These are phyloP conservation scores for Cyclura pinguis DNA, from an alignment of 2,797 vertebrate genomes.

Conservation along the genomic window DNA sequence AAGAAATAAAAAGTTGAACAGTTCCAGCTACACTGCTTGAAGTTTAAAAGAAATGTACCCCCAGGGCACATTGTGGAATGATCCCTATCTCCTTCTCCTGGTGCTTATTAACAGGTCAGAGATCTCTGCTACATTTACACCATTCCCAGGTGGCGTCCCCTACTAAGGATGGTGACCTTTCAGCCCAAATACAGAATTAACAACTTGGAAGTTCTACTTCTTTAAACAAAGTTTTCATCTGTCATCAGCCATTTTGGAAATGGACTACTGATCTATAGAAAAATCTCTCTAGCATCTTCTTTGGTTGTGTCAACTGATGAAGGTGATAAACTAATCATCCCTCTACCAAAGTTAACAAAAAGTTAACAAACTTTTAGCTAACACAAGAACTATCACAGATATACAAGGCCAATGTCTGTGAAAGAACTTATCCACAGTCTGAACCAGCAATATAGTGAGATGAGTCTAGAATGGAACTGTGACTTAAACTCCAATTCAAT, in stretches of 20 bases:
- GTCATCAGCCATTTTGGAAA: constrained; percentile 59
- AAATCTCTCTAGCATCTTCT: neutral
- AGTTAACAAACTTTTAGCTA: too few relatives aligned
- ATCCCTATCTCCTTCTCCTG: constrained; percentile 76
- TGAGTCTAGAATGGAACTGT: too few relatives aligned
- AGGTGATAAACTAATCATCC: neutral
- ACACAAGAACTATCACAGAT: neutral
- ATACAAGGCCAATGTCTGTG: neutral
- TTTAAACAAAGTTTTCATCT: constrained; percentile 62
- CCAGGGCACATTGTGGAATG: constrained; percentile 75
- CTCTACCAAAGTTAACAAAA: neutral
- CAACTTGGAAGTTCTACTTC: constrained; percentile 60
- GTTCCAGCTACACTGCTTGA: constrained; percentile 79
- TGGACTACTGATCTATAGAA: constrained; percentile 30
- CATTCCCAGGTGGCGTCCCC: constrained; percentile 74
- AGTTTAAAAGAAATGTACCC: constrained; percentile 77
- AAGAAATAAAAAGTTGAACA: constrained; percentile 77
- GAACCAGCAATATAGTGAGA: neutral
- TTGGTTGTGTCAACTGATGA: neutral
- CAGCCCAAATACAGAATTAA: constrained; percentile 70
- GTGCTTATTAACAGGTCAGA: constrained; percentile 82
- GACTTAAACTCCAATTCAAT: too few relatives aligned
- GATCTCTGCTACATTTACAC: constrained; percentile 73
- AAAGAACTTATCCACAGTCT: neutral
- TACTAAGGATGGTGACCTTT: constrained; percentile 70